Conservation (phyloP, 2,113 vertebrate species). For the Poeciliopsis prolifica region DNA sequence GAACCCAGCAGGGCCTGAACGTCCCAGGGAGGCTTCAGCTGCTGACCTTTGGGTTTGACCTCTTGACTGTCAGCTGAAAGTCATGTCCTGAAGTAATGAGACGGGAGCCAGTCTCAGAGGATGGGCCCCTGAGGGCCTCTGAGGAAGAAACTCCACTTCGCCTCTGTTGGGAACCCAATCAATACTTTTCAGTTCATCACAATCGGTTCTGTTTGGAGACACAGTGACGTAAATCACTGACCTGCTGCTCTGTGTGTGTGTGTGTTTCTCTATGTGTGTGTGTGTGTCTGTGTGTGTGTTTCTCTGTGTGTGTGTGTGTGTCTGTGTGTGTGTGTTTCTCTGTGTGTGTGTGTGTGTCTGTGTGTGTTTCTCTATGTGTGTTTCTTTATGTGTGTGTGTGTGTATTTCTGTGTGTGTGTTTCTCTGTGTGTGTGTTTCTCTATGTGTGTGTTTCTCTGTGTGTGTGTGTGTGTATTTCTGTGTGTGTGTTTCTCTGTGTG, state of each 20-base stretch:
- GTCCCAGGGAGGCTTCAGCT: not conserved
- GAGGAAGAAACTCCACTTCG: conserved; percentile 11
- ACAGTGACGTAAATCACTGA: conserved; percentile 17
- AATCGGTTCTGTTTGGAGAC: not conserved
- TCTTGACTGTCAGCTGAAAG: not conserved
- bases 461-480: no score
- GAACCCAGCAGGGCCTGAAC: not conserved
- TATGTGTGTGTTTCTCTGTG: no score
- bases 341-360: no score
- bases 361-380: no score
- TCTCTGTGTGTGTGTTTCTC: no score
- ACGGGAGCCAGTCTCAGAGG: not conserved
- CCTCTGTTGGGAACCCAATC: conserved; percentile 8
- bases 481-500: no score
- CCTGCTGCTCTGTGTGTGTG: conserved; percentile 19
- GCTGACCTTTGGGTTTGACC: not conserved
- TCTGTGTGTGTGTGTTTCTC: no score
- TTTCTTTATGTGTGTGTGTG: no score
- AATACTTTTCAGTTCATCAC: conserved; percentile 22
- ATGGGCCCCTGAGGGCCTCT: conserved; percentile 1
- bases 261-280: not conserved
- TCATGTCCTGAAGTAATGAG: not conserved
- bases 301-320: no score
- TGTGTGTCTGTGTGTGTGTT: no score
- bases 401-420: no score